Evolutionary conservation across 2,797 vertebrate species (phyloP).

Genomic region (Aplochiton taeniatus): DNA sequence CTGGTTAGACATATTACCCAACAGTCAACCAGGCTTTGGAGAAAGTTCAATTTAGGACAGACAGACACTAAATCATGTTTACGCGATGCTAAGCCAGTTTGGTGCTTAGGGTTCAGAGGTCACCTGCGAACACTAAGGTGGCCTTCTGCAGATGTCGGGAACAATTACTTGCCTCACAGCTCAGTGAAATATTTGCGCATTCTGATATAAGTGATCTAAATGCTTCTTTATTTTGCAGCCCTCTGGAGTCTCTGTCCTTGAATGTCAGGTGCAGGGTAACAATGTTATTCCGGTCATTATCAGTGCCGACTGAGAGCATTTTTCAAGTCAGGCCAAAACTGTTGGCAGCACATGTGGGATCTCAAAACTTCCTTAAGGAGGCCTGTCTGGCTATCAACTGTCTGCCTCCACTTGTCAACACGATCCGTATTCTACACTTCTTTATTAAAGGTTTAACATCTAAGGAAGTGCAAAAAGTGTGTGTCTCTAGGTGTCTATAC

Average conservation of each 20-base stretch:
- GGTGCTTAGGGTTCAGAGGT: background rate
- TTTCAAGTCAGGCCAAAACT: constrained; percentile 37
- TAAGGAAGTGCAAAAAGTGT: background rate
- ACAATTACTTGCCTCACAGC: constrained; percentile 3
- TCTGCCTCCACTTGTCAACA: background rate
- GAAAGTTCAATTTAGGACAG: constrained; percentile 17
- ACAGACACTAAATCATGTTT: too few species aligned
- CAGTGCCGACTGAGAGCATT: constrained; percentile 33
- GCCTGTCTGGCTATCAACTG: constrained; percentile 10
- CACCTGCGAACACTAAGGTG: constrained; percentile 23
- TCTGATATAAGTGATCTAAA: constrained; percentile 21
- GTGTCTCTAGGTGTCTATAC: too few species aligned
- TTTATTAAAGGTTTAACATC: too few species aligned
- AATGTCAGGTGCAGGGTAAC: constrained; percentile 36
- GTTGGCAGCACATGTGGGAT: constrained; percentile 19
- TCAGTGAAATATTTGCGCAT: constrained; percentile 5
- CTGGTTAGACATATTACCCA: constrained; percentile 3
- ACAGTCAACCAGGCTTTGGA: background rate
- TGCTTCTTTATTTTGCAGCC: constrained; percentile 41
- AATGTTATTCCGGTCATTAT: constrained; percentile 42
- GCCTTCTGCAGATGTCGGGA: constrained; percentile 26
- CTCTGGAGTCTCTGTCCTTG: constrained; percentile 49
- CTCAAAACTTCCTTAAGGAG: constrained; percentile 2
- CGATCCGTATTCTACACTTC: too few species aligned
- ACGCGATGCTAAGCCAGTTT: constrained; percentile 41